These are phyloP conservation scores for Caiman crocodilus DNA, from an alignment of 2,797 vertebrate species.

Conservation along the genomic window DNA sequence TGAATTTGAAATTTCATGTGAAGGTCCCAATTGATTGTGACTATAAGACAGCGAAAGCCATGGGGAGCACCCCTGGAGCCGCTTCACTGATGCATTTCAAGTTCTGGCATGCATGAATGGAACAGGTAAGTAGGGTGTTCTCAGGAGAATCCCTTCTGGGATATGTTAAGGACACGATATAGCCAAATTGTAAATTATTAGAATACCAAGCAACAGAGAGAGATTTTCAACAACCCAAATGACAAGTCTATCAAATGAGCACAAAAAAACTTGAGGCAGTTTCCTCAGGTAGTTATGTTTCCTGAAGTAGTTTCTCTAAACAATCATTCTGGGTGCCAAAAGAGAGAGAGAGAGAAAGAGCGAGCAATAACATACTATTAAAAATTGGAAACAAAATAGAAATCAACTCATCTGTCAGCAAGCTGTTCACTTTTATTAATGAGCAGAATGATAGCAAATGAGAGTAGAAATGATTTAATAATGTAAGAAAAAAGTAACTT, in stretches of 20 bases:
- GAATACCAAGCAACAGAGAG: neutral
- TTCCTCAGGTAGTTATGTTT: too few relatives aligned
- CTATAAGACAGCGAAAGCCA: neutral
- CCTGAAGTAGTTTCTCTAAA: neutral
- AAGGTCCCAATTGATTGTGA: neutral
- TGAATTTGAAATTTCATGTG: neutral
- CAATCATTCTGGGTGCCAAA: fast-evolving
- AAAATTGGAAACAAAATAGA: neutral
- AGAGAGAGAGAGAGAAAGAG: neutral
- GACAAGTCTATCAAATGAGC: neutral
- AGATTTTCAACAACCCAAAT: neutral
- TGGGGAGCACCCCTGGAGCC: neutral
- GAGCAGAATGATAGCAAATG: neutral
- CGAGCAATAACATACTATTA: neutral
- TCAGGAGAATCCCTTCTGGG: too few relatives aligned
- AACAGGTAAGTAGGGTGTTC: too few relatives aligned
- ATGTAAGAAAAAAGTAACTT: neutral
- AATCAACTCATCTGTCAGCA: neutral
- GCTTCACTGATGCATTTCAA: neutral
- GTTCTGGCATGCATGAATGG: too few relatives aligned
- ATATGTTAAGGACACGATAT: too few relatives aligned
- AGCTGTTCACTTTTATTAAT: neutral
- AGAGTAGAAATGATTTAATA: neutral
- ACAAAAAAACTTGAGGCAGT: neutral
- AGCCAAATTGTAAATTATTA: neutral